These are phyloP conservation scores for Pogonocichla stellata DNA, from an alignment of 2,113 vertebrate genomes.

Conservation along the genomic window DNA sequence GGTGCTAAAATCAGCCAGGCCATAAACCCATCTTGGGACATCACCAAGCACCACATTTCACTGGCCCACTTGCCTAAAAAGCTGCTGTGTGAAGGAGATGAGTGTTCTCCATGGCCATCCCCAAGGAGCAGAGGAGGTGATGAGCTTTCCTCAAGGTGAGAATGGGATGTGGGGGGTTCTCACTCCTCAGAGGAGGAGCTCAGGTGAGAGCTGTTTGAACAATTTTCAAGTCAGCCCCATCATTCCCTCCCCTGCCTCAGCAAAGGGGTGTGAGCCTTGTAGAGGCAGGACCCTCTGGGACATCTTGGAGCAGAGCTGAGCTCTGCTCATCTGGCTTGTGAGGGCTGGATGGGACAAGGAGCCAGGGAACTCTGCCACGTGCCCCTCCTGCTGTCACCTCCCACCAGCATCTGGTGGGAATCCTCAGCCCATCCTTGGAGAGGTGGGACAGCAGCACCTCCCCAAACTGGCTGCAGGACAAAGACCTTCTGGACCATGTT, in stretches of 20 bases:
- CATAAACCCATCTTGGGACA: not conserved
- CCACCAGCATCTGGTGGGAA: not conserved
- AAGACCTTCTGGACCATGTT: not conserved
- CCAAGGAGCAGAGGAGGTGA: not conserved
- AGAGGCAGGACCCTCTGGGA: not conserved
- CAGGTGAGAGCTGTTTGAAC: not conserved
- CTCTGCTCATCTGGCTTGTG: not conserved
- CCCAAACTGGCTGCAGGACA: not conserved
- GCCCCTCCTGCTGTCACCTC: not conserved
- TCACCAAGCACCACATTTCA: not conserved
- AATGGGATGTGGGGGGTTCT: fast-evolving
- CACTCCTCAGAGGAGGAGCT: fast-evolving
- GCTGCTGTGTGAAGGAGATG: not conserved
- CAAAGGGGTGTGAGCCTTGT: not conserved
- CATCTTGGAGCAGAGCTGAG: not conserved
- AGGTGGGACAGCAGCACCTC: not conserved
- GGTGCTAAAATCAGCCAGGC: not conserved
- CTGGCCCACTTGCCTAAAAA: not conserved
- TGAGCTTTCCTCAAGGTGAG: not conserved
- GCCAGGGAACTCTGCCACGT: not conserved
- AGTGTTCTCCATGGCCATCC: fast-evolving
- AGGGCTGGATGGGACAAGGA: not conserved
- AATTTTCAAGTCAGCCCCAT: not conserved
- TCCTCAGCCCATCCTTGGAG: not conserved
- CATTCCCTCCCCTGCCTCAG: not conserved